Base-by-base conservation (phyloP, 1,140 invertebrate species). In the Atta cephalotes region DNA sequence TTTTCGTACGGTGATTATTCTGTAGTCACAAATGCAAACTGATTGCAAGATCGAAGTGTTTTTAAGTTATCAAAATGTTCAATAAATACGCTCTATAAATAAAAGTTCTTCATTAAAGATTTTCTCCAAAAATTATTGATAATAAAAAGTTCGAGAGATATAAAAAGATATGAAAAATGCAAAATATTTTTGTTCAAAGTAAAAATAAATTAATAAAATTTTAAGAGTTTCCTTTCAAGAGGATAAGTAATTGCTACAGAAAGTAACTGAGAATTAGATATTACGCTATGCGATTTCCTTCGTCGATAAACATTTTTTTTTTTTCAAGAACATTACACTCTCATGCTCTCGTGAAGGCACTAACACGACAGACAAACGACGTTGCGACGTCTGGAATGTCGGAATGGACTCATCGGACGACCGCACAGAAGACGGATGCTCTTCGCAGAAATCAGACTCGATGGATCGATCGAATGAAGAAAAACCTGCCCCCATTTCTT, bases 281-380 rank as follows among this genome's bases (percentile, higher is more conserved):
- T 70, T n/a, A 18, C n/a, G 9, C 25, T 31, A 58, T 16, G 28
- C 21, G n/a, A 16, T 49, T 21, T 51, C 14, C 39, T 14, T 31
- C 39, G 18, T 28, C 39, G 68, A 84, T 82, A 74, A 74, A 76
- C 39, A 63, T 35, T 66, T 76, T 82, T 45, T 39, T 39, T 80
- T 80, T 72, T 49, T 16, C 25, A 12, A 4, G 18, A 49, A 74
- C 80, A 74, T 84, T 84, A 84, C 58, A 63, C 70, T 25, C 70
- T 51, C 45, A 39, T 74, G 70, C 45, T 74, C 56, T 76, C 70
- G 39, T 35, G 70, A 51, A 51, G 56, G 56, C 80, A 62, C 70
- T 84, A 84, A 84, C 80, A 45, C 70, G 70, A 84, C 80, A 84
- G 80, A 84, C 80, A 84, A 84, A 84, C 80, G 80, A 84, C 71